Base-by-base conservation (phyloP, 2,888 invertebrate genomes). In the Julus scanicus region DNA sequence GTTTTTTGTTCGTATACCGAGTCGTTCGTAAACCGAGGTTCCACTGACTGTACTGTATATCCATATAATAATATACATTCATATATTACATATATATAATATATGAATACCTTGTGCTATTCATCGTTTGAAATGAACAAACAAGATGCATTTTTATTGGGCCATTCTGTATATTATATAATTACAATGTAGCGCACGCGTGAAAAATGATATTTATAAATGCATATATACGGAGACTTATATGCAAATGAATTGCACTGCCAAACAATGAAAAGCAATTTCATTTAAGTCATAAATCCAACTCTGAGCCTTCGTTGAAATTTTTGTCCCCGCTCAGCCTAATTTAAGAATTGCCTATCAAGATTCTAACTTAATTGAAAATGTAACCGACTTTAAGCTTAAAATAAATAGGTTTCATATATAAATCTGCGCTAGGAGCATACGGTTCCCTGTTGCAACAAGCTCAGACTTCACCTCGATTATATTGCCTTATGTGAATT, bases 241-340 rank as follows among this genome's bases (percentile, higher is more conserved):
- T 57, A 57, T 57, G 57, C 57, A 57, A 57, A 57, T 57, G 57
- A 57, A 57, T 57, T 57, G 57, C 57, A n/a, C 57, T 57, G 57
- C 17, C 57, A 5, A n/a, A 57, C 57, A 57, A 57, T 57, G 57
- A 57, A 57, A 57, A 57, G 57, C 57, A 57, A 57, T 57, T 57
- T 57, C 57, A 57, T 57, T n/a, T 17, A 15, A 57, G 57, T 57
- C 57, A 57, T 57, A 57, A 57, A 57, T 57, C 57, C 57, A 57
- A 57, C 57, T 57, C 57, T 8, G 53, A 57, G 17, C n/a, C 17
- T 15, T 57, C 57, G 57, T 57, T 57, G 57, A 57, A 57, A 57
- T 57, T 17, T 57, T 57, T 57, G 57, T 57, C 57, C 57, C n/a
- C 57, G 57, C 57, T 57, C 57, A 57, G 57, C n/a, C 17, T 57